Evolutionary conservation across 1,140 invertebrate species (phyloP), one percentile per base, ranked within the genome.

Genomic region (Pseudomyrmex pallidus): DNA sequence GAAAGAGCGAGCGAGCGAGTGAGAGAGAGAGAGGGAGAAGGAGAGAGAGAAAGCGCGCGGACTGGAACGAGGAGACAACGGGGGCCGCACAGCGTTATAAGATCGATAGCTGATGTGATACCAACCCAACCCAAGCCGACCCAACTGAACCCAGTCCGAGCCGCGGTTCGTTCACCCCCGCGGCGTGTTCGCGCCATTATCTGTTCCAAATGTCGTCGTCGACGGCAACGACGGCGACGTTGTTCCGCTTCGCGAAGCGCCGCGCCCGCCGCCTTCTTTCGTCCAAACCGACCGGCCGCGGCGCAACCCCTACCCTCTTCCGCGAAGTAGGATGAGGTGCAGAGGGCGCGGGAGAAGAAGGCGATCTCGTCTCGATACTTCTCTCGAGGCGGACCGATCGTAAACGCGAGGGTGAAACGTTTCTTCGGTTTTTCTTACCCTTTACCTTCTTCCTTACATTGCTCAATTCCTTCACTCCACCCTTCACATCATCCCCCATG

Each of bases 101-200:
- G 92, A 93, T 93, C 92, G 92, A 92, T 93, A 93, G 91, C 89
- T 93, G 92, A 93, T 92, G 91, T 91, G 92, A 92, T 93, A 92
- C 90, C 92, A 87, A 91, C 90, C 90, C 91, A 90, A 89, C 89
- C 88, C 91, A 88, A 90, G 88, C 89, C 89, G 52, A 87, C 72
- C 74, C 87, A 85, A 83, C 70, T 68, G 76, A 56, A 91, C 84
- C 85, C 88, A 87, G 90, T 86, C 82, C 92, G 86, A 91, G 90
- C 90, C 92, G 93, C 91, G 92, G 94, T 94, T 94, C 93, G 92
- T 94, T 94, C 93, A 94, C 92, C 93, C 93, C 92, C 93, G 89
- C 91, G 91, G 91, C 90, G 92, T 92, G 93, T 94, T 94, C 93
- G 91, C 92, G 91, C 92, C 92, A 94, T 94, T 94, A 94, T 94